Percentiles rank a stretch among this genome's conserved stretches.
Conservation (phyloP, 2,797 vertebrate genomes). For the Prunella strophiata region DNA sequence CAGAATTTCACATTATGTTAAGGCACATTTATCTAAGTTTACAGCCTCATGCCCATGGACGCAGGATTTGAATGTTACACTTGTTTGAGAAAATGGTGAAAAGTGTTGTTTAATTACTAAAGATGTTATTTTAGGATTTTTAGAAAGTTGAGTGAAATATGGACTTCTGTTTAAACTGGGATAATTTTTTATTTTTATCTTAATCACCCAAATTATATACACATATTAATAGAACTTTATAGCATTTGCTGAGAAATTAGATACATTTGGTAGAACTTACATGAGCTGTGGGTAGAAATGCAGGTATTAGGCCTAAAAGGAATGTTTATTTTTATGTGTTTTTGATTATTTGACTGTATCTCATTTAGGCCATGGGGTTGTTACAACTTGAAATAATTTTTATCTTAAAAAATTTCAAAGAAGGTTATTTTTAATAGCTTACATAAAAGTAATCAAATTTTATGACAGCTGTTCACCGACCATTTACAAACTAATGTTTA, state of each 20-base stretch:
- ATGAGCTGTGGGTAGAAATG: background rate
- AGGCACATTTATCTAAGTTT: background rate
- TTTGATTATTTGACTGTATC: background rate
- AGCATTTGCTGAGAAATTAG: background rate
- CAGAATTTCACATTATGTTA: fast-evolving
- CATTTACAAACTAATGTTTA: background rate
- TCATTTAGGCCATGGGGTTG: background rate
- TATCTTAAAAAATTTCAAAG: background rate
- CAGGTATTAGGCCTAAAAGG: background rate
- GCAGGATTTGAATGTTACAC: background rate
- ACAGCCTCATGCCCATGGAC: fast-evolving
- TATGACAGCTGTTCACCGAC: background rate
- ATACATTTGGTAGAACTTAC: background rate
- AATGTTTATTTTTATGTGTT: background rate
- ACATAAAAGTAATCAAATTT: background rate
- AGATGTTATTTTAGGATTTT: background rate
- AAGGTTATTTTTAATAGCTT: background rate
- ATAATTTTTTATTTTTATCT: background rate
- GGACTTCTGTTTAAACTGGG: background rate
- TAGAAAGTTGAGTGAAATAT: background rate
- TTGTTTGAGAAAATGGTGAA: background rate
- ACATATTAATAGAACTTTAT: background rate
- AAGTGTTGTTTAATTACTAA: background rate
- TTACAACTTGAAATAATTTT: background rate
- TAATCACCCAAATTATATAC: background rate